These are phyloP conservation scores for Vulpes ferrilata DNA, from an alignment of 2,113 vertebrate species.

Conservation along the genomic window DNA sequence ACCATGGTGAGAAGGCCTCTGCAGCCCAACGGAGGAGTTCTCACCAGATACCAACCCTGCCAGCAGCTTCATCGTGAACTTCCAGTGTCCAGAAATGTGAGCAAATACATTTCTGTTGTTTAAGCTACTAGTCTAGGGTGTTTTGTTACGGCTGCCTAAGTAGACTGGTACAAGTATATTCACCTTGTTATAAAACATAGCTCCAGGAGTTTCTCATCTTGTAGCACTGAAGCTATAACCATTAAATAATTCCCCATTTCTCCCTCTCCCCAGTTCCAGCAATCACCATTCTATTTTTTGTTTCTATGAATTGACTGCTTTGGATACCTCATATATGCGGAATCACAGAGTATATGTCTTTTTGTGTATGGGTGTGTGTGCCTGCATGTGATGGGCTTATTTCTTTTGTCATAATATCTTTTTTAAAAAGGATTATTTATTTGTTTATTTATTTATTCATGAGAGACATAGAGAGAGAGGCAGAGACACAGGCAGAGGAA, in stretches of 20 bases:
- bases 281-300: not conserved
- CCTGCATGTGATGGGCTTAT: not conserved
- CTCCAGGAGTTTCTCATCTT: not conserved
- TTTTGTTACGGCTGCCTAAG: not conserved
- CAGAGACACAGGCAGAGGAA: too few relatives aligned
- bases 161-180: not conserved
- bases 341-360: not conserved
- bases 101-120: not conserved
- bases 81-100: not conserved
- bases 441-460: too few relatives aligned
- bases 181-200: not conserved
- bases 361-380: not conserved
- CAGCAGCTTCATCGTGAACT: not conserved
- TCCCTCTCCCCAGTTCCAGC: not conserved
- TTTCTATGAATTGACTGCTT: not conserved
- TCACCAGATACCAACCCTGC: not conserved
- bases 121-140: not conserved
- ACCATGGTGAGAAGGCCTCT: not conserved
- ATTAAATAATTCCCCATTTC: not conserved
- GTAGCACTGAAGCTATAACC: not conserved
- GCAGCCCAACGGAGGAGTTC: too few relatives aligned
- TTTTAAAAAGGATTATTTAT: too few relatives aligned
- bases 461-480: too few relatives aligned
- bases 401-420: not conserved
- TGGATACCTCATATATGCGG: not conserved